Evolutionary conservation across 2,888 invertebrate genomes (phyloP), one percentile per base, ranked within the genome.

Genomic region (Yponomeuta plumbellus): DNA sequence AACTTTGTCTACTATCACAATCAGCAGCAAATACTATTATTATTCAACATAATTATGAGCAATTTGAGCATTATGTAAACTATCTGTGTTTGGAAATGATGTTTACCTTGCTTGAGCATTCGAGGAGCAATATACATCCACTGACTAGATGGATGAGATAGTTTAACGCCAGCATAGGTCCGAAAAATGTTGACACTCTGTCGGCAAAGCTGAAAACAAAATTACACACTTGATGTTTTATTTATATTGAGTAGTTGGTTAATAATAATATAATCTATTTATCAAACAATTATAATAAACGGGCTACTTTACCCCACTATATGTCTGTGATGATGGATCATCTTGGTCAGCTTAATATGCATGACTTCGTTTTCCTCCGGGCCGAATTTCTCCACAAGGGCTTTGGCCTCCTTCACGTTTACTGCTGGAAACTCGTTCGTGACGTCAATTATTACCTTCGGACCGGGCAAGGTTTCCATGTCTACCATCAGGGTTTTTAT

Each of bases 401-500:
- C 56, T 6, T 20, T 61, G 10, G 34, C 20, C 1, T 61, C 56
- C 4, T 8, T 22, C 17, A 26, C 20, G 23, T 61, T 61, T 21
- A 26, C 22, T 3, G 34, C 8, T 3, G 23, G 23, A 17, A 22
- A 26, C 6, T 23, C 22, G 17, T 61, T 22, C 0, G 61, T 58
- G 58, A 58, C 61, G 17, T 17, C 17, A 23, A 61, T 26, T 11
- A 11, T 5, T 6, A 26, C 61, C 1, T 66, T 59, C 34, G 69
- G 67, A 13, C 34, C 22, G 17, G 68, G 64, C 10, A 69, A 39
- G 56, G 61, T 65, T 40, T 67, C 61, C n/a, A 71, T n/a, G 34
- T 68, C 68, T 11, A 65, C 17, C 40, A 62, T 68, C 44, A 73
- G 57, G 39, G 68, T 67, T 3, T 66, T 39, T 13, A 73, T 70